Evolutionary conservation across 2,113 vertebrate species (phyloP), one percentile per base, ranked within the genome.

Genomic region (Eidolon helvum): DNA sequence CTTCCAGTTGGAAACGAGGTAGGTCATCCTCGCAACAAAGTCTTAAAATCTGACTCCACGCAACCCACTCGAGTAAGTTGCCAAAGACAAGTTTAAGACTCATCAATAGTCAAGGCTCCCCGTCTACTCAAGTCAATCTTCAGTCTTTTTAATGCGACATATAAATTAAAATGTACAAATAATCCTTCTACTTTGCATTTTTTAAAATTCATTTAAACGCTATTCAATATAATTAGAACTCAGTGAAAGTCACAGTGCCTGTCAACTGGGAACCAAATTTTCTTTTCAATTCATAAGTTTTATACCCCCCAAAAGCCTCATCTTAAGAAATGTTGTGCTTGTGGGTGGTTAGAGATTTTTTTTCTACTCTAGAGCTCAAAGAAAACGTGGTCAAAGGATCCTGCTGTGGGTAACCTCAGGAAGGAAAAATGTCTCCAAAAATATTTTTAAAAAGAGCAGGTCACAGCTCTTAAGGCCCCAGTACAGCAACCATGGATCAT

Each of bases 361-460:
- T 71, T 87, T 66, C 40, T 22, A 80, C 95, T 91, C 66, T 94
- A 87, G 50, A 97, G 63, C 96, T 48, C 94, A 95, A 43, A 33
- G 30, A 74, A 91, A 94, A 86, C 79, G 55, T 50, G 80, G 72
- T 91, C 33, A 96, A 9, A 89, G 28, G 53, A 95, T 71, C 90
- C 92, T 71, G 57, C 79, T 95, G 69, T 90, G 87, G 77, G 90
- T 93, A 97, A 97, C 92, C 68, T 90, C 77, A 92, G 84, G 40
- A 63, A 97, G 83, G 92, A 95, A 95, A 93, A 95, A 78, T 86
- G 55, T 78, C 89, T 89, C 84, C 48, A 77, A 95, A 63, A 98
- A 87, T 94, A 91, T 66, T 66, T 30, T 97, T 33, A 71, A 97
- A 80, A 97, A 69, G 86, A 97, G 82, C 22, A 97, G 33, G 94